A percentile compares a stretch with the other conserved stretches of the same genome.
These are phyloP conservation scores for Epirrita christyi DNA, from an alignment of 2,888 invertebrate species.

Conservation along the genomic window DNA sequence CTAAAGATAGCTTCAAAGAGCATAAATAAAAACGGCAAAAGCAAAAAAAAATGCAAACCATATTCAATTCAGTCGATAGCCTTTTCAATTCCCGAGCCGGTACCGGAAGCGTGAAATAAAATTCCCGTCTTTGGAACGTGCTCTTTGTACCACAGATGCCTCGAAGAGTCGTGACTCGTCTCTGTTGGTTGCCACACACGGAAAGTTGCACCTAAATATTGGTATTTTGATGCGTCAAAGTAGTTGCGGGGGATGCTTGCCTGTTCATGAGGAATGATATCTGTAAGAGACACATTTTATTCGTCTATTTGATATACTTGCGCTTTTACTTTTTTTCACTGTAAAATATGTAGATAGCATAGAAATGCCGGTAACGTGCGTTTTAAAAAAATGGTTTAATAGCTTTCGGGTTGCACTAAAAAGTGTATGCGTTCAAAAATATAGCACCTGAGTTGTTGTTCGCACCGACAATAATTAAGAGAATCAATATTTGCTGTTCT, in stretches of 20 bases:
- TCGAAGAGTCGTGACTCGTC: conserved; percentile 41
- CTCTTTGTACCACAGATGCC: conserved; percentile 53
- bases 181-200: conserved; percentile 32
- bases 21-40: conserved; percentile 5
- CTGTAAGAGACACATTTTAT: background rate
- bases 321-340: no score
- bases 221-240: conserved; percentile 42
- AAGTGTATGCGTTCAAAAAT: no score
- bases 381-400: no score
- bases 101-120: conserved; percentile 63
- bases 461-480: no score
- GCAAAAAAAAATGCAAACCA: conserved; percentile 17
- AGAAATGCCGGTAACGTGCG: no score
- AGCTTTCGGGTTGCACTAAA: no score
- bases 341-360: no score
- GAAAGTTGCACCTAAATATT: conserved; percentile 42
- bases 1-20: background rate
- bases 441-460: no score
- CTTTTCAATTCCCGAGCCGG: conserved; percentile 53
- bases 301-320: no score
- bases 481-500: no score
- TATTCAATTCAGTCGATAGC: conserved; percentile 10
- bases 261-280: background rate
- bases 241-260: conserved; percentile 10
- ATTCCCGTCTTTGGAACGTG: conserved; percentile 58